phyloP scores from a whole-genome alignment of 2,888 invertebrate species.

The Panopea generosa region DNA sequence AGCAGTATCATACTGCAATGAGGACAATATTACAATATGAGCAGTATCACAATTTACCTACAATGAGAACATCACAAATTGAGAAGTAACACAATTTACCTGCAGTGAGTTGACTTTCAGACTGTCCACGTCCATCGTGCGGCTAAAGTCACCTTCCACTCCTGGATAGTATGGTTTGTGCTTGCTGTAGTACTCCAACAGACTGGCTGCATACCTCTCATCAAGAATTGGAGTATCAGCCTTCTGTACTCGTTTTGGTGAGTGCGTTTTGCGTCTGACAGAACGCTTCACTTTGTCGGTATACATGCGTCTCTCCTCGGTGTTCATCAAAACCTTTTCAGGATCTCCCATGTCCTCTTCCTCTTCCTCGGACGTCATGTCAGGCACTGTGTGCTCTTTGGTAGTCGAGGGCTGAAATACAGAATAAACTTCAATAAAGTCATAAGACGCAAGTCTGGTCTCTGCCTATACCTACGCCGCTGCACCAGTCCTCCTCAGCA shows the following conservation, averaged over 20 bases:
- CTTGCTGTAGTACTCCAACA: constrained; percentile 65
- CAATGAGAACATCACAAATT: too few species aligned
- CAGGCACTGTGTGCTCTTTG: constrained; percentile 36
- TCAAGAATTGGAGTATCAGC: constrained; percentile 54
- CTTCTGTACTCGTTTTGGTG: constrained; percentile 56
- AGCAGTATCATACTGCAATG: too few species aligned
- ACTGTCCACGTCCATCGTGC: constrained; percentile 49
- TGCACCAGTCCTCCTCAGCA: too few species aligned
- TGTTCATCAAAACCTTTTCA: constrained; percentile 29
- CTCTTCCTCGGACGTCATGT: constrained; percentile 50
- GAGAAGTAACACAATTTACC: too few species aligned
- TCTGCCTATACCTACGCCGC: too few species aligned
- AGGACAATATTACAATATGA: too few species aligned
- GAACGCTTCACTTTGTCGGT: constrained; percentile 57
- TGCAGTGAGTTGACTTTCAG: constrained; percentile 28
- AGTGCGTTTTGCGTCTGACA: constrained; percentile 55
- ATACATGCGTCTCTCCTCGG: constrained; percentile 50
- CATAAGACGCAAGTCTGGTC: too few species aligned
- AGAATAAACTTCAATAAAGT: too few species aligned
- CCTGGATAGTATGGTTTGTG: constrained; percentile 62
- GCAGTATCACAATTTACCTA: too few species aligned
- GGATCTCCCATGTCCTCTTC: constrained; percentile 43
- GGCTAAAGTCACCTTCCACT: constrained; percentile 44
- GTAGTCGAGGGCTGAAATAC: constrained; percentile 17
- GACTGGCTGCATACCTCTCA: constrained; percentile 60